These are phyloP conservation scores for Sorex maritimensis DNA, from an alignment of 2,797 vertebrate genomes.

Conservation along the genomic window DNA sequence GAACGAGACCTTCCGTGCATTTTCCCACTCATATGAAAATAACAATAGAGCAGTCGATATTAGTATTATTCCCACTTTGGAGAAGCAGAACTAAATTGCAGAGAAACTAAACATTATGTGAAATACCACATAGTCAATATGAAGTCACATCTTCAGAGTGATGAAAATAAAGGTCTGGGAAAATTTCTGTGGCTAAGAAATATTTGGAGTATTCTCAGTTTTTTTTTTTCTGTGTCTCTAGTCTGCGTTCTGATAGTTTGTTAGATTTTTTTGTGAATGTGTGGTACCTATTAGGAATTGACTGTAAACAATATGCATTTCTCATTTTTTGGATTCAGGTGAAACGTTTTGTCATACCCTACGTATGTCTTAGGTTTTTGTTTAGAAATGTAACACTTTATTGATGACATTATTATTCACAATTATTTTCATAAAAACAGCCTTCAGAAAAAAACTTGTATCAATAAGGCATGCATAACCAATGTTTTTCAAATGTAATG, in stretches of 20 bases:
- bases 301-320: neutral
- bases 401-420: no score
- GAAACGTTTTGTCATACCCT: neutral
- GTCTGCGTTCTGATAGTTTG: neutral
- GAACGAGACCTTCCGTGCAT: fast-evolving
- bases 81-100: neutral
- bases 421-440: no score
- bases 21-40: conserved; percentile 3
- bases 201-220: neutral
- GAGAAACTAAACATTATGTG: conserved; percentile 2
- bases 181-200: neutral
- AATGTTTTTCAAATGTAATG: no score
- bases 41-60: neutral
- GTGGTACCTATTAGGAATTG: neutral
- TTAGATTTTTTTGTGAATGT: neutral
- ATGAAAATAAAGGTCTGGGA: neutral
- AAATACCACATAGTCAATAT: neutral
- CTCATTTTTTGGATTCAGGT: neutral
- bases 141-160: neutral
- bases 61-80: neutral
- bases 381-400: conserved; percentile 13
- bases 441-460: no score
- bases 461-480: no score
- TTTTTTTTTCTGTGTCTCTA: neutral
- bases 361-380: neutral